A percentile compares a stretch with the other conserved stretches of the same genome.
phyloP scores from a whole-genome alignment of 2,797 vertebrate genomes.

The Syncerus caffer region DNA sequence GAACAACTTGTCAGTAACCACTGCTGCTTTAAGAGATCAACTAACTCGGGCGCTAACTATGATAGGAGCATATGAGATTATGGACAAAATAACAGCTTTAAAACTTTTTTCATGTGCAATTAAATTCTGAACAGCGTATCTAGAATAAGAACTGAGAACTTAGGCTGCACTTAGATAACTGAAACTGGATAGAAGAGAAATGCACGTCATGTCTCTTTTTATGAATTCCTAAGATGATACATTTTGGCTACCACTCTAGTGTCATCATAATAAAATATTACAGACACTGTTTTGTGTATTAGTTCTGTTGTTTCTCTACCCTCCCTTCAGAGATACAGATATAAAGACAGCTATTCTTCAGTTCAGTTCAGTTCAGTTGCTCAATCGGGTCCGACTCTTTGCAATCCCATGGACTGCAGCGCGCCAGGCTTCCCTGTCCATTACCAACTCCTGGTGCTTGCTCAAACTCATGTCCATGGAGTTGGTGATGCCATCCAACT shows the following conservation, averaged over 20 bases:
- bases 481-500: background rate
- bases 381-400: background rate
- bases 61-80: conserved; percentile 74
- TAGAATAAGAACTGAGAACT: conserved; percentile 24
- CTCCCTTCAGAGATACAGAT: background rate
- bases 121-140: conserved; percentile 73
- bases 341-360: background rate
- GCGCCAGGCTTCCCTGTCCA: background rate
- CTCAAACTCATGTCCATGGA: background rate
- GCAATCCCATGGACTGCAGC: background rate
- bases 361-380: background rate
- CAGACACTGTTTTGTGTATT: background rate
- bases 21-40: conserved; percentile 68
- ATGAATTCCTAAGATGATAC: conserved; percentile 4
- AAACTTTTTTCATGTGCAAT: conserved; percentile 67
- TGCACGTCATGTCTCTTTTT: background rate
- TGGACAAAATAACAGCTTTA: conserved; percentile 76
- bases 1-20: conserved; percentile 10
- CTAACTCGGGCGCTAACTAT: conserved; percentile 76
- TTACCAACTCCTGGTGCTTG: background rate
- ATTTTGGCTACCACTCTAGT: background rate
- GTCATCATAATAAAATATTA: conserved; percentile 28
- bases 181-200: conserved; percentile 11
- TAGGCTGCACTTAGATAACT: background rate
- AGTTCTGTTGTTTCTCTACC: background rate